Conservation (phyloP, 64 coral and sea anemone genomes). For the Acropora yongei region DNA sequence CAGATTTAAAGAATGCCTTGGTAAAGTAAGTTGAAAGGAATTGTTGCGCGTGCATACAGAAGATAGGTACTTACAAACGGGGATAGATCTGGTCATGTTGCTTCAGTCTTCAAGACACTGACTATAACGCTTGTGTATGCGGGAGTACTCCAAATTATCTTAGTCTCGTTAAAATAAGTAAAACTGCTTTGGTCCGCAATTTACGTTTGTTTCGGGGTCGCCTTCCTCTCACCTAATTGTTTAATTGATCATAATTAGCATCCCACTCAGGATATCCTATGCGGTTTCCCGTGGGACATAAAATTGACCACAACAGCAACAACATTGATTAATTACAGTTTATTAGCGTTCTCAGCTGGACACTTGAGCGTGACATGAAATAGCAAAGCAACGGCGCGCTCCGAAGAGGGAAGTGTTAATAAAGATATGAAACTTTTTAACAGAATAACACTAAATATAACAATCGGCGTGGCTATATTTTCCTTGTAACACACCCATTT, state of each 20-base stretch:
- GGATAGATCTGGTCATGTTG: neutral
- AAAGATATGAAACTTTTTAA: neutral
- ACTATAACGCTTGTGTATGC: neutral
- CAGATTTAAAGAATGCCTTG: neutral
- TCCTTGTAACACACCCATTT: neutral
- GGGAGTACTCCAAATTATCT: neutral
- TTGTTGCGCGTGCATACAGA: neutral
- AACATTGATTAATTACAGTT: neutral
- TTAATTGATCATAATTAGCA: neutral
- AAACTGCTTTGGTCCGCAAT: neutral
- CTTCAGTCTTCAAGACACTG: neutral
- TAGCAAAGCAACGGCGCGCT: neutral
- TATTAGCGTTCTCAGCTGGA: neutral
- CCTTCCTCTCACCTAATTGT: neutral
- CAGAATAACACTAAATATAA: neutral
- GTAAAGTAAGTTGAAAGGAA: neutral
- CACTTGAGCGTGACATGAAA: neutral
- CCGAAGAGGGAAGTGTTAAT: neutral
- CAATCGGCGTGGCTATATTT: neutral
- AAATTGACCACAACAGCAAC: neutral
- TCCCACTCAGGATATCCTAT: neutral
- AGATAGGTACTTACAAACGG: neutral
- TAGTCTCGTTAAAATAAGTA: neutral
- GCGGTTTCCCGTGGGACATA: neutral
- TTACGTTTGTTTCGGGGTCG: neutral